Conservation (phyloP, 35 echinoderm and acorn worm genomes). For the Apostichopus californicus region DNA sequence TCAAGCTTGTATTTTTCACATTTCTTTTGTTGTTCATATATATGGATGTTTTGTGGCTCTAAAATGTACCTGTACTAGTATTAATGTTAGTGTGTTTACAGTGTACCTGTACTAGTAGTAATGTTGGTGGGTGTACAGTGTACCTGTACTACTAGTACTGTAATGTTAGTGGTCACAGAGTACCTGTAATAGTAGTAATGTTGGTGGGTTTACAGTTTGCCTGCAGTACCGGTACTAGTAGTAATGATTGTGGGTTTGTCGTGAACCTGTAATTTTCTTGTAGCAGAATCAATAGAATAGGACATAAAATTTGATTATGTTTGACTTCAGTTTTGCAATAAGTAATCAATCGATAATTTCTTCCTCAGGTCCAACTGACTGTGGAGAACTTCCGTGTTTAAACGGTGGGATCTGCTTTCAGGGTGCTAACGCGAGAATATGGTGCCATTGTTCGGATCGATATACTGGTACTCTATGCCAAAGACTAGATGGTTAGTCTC, state of each 20-base stretch:
- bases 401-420: constrained; percentile 25
- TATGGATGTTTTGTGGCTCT: too few species aligned
- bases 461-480: background rate
- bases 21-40: too few species aligned
- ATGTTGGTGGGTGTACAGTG: too few species aligned
- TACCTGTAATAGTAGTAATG: too few species aligned
- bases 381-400: constrained; percentile 7
- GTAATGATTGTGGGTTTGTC: constrained; percentile 2
- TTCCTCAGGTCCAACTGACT: constrained; percentile 14
- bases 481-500: background rate
- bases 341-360: background rate
- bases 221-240: background rate
- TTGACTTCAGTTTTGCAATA: background rate
- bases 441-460: background rate
- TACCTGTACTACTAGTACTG: too few species aligned
- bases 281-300: background rate
- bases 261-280: background rate
- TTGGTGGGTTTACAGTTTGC: too few species aligned
- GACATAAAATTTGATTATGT: background rate
- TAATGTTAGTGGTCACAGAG: too few species aligned
- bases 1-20: too few species aligned
- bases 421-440: background rate
- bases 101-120: too few species aligned
- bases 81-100: background rate
- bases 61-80: background rate